phyloP scores from a whole-genome alignment of 1,140 invertebrate genomes.

The Drosophila setifemur region DNA sequence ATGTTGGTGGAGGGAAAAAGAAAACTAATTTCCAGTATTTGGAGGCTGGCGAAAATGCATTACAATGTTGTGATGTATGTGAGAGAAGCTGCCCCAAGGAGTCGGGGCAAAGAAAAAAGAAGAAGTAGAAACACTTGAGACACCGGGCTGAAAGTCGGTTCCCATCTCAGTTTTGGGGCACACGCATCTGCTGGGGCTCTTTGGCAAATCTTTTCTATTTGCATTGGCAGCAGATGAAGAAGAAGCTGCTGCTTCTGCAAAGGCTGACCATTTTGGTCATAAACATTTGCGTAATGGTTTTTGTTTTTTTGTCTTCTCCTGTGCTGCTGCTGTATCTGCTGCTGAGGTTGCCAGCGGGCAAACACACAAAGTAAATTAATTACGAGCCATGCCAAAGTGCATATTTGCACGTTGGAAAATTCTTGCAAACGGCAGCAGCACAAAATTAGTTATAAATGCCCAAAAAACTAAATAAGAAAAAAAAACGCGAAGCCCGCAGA shows the following conservation, averaged over 20 bases:
- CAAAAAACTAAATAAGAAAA: slow-evolving; percentile 66
- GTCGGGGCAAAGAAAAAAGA: no score
- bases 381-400: slow-evolving; percentile 60
- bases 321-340: slow-evolving; percentile 28
- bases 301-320: slow-evolving; percentile 39
- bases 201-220: slow-evolving; percentile 75
- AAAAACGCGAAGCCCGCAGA: no score
- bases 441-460: slow-evolving; percentile 74
- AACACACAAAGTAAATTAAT: slow-evolving; percentile 81
- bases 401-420: slow-evolving; percentile 46
- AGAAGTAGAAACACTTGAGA: slow-evolving; percentile 4
- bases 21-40: slow-evolving; percentile 40
- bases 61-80: slow-evolving; percentile 71
- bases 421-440: slow-evolving; percentile 9
- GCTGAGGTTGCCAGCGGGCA: slow-evolving; percentile 57
- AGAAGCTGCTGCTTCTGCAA: slow-evolving; percentile 29
- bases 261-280: slow-evolving; percentile 77
- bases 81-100: slow-evolving; percentile 20
- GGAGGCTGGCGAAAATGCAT: slow-evolving; percentile 51
- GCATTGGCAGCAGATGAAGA: slow-evolving; percentile 58
- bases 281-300: slow-evolving; percentile 81
- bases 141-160: slow-evolving; percentile 16
- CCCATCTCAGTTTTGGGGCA: slow-evolving; percentile 45
- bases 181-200: slow-evolving; percentile 70
- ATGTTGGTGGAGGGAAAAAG: slow-evolving; percentile 19